Base-by-base conservation (phyloP, 2,888 invertebrate species). In the Lithophane ornitopus region DNA sequence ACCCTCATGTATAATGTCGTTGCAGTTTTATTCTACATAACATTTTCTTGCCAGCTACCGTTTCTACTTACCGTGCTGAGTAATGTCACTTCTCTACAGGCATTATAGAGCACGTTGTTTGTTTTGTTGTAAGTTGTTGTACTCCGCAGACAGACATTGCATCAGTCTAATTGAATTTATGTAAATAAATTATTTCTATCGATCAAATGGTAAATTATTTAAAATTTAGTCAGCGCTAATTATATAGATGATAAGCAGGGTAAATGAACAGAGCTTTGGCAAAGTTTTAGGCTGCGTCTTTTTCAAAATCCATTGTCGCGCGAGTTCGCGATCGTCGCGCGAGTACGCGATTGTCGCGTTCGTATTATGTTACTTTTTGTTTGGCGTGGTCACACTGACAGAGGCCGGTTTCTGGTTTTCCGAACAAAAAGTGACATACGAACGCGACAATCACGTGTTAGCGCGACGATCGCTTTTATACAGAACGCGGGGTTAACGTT, bases 131-230 rank as follows among this genome's bases (percentile, higher is more conserved):
- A 49, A 49, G 22, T 49, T 49, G 66, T 44, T 69, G 73, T 70
- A 66, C 58, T 78, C 83, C 75, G 76, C 77, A 87, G 83, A 76
- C 54, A 70, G n/a, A 73, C 54, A 65, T 65, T 22, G 7, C 72
- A 78, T 67, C 49, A 69, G n/a, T 49, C 70, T 68, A 65, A 59
- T 77, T 28, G 34, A 76, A 73, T 84, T 62, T 74, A 79, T 70
- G 49, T 76, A 74, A 70, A 75, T 69, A 84, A 67, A 79, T 80
- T 66, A 61, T 76, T 62, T 76, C 26, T 85, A 78, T 85, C 82
- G 76, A 87, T 87, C 74, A 87, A 81, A 86, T 58, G 41, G 59
- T 72, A 74, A 75, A 73, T 81, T 75, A 54, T 76, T 85, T 73
- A 70, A 41, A 74, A 59, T 66, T 62, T 78, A 76, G 61, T 65